These are phyloP conservation scores for Alethe diademata DNA, from an alignment of 2,113 vertebrate genomes.

Conservation along the genomic window DNA sequence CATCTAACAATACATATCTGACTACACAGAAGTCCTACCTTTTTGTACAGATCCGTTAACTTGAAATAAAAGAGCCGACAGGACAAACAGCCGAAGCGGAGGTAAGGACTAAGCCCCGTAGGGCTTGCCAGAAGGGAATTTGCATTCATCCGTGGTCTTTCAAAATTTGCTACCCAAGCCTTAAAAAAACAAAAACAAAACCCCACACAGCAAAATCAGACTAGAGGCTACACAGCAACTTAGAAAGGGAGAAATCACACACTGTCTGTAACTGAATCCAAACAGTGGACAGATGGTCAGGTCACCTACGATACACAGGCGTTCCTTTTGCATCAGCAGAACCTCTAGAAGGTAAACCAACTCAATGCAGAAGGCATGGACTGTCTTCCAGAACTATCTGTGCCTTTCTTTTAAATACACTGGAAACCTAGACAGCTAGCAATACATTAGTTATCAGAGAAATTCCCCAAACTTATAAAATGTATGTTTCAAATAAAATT, in stretches of 20 bases:
- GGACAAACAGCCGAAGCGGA: conserved; percentile 94
- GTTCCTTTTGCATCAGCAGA: not conserved
- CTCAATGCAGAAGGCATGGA: not conserved
- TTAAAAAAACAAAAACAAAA: conserved; percentile 52
- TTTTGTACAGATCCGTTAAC: conserved; percentile 93
- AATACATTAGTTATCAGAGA: not conserved
- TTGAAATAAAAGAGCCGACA: conserved; percentile 95
- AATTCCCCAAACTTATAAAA: not conserved
- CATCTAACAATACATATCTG: not conserved
- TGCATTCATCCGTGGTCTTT: conserved; percentile 92
- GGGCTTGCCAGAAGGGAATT: conserved; percentile 93
- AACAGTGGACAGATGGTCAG: not conserved
- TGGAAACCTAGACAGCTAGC: not conserved
- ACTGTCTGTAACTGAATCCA: not conserved
- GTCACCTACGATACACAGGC: not conserved
- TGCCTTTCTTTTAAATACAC: not conserved
- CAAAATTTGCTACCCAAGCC: conserved; percentile 97
- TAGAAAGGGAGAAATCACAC: not conserved
- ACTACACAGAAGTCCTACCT: conserved; percentile 73
- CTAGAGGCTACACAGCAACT: not conserved
- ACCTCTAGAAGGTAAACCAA: not conserved
- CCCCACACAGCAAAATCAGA: not conserved
- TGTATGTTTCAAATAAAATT: not conserved
- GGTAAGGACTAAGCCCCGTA: conserved; percentile 92
- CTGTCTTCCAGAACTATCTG: not conserved